Evolutionary conservation across 2,888 invertebrate genomes (phyloP).

Genomic region (Hermaeophaga mercurialis): DNA sequence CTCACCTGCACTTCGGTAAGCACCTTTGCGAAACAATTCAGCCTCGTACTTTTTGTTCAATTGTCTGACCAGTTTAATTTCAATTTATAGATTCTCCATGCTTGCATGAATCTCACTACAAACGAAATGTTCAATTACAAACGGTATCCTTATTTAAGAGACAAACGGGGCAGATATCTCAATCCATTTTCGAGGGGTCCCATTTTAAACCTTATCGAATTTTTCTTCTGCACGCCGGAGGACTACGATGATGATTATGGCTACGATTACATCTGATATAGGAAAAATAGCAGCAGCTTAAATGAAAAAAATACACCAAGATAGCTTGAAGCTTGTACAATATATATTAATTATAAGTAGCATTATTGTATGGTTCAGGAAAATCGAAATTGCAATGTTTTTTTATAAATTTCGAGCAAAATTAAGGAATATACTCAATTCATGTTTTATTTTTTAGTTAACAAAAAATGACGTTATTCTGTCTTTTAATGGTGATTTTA

Average conservation of each 20-base stretch:
- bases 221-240: slow-evolving; percentile 85
- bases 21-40: slow-evolving; percentile 27
- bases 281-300: slow-evolving; percentile 30
- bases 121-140: slow-evolving; percentile 96
- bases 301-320: slow-evolving; percentile 31
- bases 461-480: too few species aligned
- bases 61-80: neutral
- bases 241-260: slow-evolving; percentile 72
- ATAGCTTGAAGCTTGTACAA: slow-evolving; percentile 31
- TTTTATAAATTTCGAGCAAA: neutral
- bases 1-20: slow-evolving; percentile 86
- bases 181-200: slow-evolving; percentile 93
- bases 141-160: slow-evolving; percentile 86
- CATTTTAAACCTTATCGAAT: slow-evolving; percentile 84
- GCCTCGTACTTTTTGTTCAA: too few species aligned
- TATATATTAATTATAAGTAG: neutral
- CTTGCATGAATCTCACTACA: slow-evolving; percentile 91
- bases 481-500: too few species aligned
- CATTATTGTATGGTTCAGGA: slow-evolving; percentile 9
- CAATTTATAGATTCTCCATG: slow-evolving; percentile 78
- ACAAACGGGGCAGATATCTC: slow-evolving; percentile 85
- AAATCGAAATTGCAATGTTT: neutral
- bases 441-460: neutral
- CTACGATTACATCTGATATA: slow-evolving; percentile 54
- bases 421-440: neutral